These are phyloP conservation scores for Pangasius mekongensis DNA, from an alignment of 2,797 vertebrate species.

Conservation along the genomic window DNA sequence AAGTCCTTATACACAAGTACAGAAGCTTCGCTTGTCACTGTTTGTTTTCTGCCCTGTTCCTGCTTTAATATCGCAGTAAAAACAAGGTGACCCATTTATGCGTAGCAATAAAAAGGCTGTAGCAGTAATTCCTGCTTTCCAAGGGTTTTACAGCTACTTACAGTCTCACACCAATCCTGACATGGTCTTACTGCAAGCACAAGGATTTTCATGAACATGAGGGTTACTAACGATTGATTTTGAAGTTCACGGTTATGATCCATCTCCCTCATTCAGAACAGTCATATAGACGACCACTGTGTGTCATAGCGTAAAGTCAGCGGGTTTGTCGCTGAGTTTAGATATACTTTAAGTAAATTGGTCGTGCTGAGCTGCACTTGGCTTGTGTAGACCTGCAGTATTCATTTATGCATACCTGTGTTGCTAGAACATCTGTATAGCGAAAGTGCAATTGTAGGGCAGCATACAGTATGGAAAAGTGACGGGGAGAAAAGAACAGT, in stretches of 20 bases:
- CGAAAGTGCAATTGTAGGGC: background rate
- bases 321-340: no score
- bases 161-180: background rate
- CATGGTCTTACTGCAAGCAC: background rate
- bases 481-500: background rate
- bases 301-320: background rate
- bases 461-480: background rate
- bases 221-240: background rate
- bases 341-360: background rate
- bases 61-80: constrained; percentile 36
- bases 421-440: background rate
- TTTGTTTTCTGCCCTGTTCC: constrained; percentile 11
- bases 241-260: background rate
- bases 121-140: constrained; percentile 24
- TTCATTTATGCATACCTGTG: background rate
- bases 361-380: background rate
- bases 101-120: constrained; percentile 11
- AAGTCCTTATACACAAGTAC: background rate
- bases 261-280: background rate
- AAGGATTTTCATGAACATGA: background rate
- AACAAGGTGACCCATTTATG: constrained; percentile 40
- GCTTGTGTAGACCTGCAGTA: constrained; percentile 6
- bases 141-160: constrained; percentile 20
- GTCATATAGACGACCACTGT: background rate
- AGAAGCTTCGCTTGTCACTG: background rate